phyloP scores from a whole-genome alignment of 2,888 invertebrate genomes.

The Drosophila anomelani region DNA sequence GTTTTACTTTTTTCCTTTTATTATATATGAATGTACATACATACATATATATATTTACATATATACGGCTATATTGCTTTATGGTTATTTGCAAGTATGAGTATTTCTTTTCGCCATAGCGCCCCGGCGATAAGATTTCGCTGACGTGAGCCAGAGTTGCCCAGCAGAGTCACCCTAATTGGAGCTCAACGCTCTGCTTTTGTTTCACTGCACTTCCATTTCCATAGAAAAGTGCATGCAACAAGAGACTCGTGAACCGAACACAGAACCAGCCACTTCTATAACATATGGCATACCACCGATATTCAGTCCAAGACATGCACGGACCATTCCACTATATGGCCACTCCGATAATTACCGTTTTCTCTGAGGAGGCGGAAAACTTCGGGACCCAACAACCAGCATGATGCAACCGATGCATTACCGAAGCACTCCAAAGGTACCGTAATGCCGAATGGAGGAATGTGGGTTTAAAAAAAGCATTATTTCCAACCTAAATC shows the following conservation, averaged over 20 bases:
- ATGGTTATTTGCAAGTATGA: slow-evolving; percentile 13
- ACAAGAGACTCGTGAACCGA: slow-evolving; percentile 76
- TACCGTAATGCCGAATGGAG: slow-evolving; percentile 31
- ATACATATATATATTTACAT: not conserved
- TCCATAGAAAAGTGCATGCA: slow-evolving; percentile 79
- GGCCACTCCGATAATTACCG: slow-evolving; percentile 49
- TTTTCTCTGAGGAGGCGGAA: slow-evolving; percentile 12
- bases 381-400: slow-evolving; percentile 19
- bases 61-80: slow-evolving; percentile 6
- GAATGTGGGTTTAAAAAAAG: slow-evolving; percentile 21
- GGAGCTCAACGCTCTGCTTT: slow-evolving; percentile 77
- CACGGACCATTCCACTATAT: slow-evolving; percentile 30
- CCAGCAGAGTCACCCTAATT: slow-evolving; percentile 64
- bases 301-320: slow-evolving; percentile 57
- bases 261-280: slow-evolving; percentile 33
- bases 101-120: slow-evolving; percentile 44
- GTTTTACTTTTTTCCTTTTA: slow-evolving; percentile 45
- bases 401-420: slow-evolving; percentile 40
- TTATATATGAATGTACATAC: slow-evolving; percentile 3
- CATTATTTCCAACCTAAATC: slow-evolving; percentile 22
- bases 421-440: slow-evolving; percentile 18
- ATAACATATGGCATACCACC: slow-evolving; percentile 20
- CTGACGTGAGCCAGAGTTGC: slow-evolving; percentile 67
- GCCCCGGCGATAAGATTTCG: slow-evolving; percentile 76
- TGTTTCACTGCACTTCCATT: slow-evolving; percentile 70